Evolutionary conservation across 2,888 invertebrate genomes (phyloP), one percentile per base, ranked within the genome.

Genomic region (Tortrix viridana): DNA sequence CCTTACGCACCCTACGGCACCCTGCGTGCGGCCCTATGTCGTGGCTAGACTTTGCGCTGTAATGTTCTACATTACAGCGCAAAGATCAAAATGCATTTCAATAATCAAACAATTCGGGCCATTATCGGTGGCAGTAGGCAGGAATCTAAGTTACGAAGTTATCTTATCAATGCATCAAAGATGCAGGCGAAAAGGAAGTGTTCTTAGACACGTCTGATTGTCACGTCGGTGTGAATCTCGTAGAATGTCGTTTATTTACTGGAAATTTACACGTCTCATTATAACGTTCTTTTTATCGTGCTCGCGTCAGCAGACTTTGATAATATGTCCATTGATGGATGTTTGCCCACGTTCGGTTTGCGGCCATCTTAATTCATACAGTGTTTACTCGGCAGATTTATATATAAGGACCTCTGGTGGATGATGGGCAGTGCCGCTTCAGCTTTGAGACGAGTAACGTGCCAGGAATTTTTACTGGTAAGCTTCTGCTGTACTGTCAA

Each of bases 331-430:
- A 67, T 65, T 53, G 44, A 60, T 52, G 63, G 49, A 16, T 71
- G 60, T 67, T 67, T 66, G 58, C 62, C 62, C 56, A 69, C 54
- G 63, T 63, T 53, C 54, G 52, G 65, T 68, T 66, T 65, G 68
- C 63, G 66, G 67, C 65, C 69, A 67, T 73, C 69, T 73, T 69
- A 67, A 67, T 72, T 43, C n/a, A 16, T 49, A 6, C 20, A 71
- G 69, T 81, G 82, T 82, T 82, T 76, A 80, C 69, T 69, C 68
- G 69, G 73, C 71, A 72, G 73, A 74, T 75, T 69, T 65, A 77
- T 88, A 89, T 88, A 89, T 81, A 86, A 82, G 81, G 77, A 75
- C 76, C 71, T 65, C 70, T 68, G 68, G 66, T 69, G 69, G 67
- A 38, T 16, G 68, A 65, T 69, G 60, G 69, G 69, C 85, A 88